Evolutionary conservation across 37 sponge, comb jelly and placozoan genomes (phyloP), one percentile per base, ranked within the genome.

Genomic region (Cladorhizidae sp.): DNA sequence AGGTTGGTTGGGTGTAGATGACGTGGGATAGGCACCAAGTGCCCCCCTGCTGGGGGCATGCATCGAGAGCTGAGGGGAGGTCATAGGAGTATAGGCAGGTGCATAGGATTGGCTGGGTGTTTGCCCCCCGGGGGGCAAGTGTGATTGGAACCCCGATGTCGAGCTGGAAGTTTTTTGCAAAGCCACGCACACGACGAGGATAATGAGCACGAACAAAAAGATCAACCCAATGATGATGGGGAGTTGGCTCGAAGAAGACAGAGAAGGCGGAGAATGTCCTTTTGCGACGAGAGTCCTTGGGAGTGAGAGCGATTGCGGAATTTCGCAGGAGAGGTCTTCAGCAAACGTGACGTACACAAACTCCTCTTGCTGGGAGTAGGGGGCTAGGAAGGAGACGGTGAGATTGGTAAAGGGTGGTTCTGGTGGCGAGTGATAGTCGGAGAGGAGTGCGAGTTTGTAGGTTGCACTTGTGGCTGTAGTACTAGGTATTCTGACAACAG

Each of bases 151-250:
- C 12, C 83, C 83, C 20, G 54, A 29, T 18, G 2, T 1, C 0
- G 70, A 22, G 1, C 0, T 18, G 21, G 83, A 71, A 17, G 55
- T 42, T 28, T 64, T 77, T 15, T 51, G 64, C 37, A 82, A 7
- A 33, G 83, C 88, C 72, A 81, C 23, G 43, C 79, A 78, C n/a
- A 78, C 39, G 55, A 82, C 79, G 17, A 88, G 28, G 22, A 63
- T 26, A 21, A 40, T 72, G 21, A 81, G 12, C 20, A 87, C 23
- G 0, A 87, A 35, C 1, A 41, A 45, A 28, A 76, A 31, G 39
- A 74, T 50, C 3, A 57, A 59, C 56, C 49, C 49, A 5, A 81
- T 14, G 54, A 77, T 35, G 54, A 77, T 29, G 17, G 54, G 70
- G 1, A 83, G 20, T 23, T 52, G 58, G 37, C 11, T 42, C 21